These are phyloP conservation scores for Amblyornis subalaris DNA, from an alignment of 2,113 vertebrate species.

Conservation along the genomic window DNA sequence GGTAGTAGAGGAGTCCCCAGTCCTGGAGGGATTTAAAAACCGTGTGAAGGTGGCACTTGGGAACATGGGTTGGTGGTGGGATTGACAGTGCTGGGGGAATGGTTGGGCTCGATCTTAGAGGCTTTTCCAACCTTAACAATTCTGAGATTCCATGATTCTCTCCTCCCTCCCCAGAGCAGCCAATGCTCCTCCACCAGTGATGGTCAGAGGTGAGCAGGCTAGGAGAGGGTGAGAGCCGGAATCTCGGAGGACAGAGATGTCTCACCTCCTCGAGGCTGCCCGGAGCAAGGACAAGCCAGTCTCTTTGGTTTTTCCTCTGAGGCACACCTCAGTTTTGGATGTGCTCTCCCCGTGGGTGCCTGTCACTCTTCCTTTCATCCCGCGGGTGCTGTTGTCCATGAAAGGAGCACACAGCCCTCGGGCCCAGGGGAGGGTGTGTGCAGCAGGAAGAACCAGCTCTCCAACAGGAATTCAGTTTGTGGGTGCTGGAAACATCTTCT, in stretches of 20 bases:
- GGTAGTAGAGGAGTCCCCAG: neutral
- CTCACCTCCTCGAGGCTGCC: neutral
- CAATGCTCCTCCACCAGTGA: neutral
- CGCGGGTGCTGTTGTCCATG: neutral
- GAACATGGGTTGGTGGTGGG: neutral
- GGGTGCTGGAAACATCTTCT: neutral
- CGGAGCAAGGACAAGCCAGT: neutral
- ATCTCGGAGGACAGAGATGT: neutral
- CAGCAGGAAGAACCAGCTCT: slow-evolving; percentile 11
- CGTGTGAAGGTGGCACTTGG: rapidly evolving
- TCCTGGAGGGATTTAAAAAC: neutral
- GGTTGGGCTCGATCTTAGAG: neutral
- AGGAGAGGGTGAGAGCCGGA: neutral
- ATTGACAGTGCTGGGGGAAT: neutral
- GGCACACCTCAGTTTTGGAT: neutral
- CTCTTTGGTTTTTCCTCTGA: neutral
- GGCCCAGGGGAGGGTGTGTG: neutral
- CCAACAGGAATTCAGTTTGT: neutral
- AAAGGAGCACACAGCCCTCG: neutral
- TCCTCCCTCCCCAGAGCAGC: neutral
- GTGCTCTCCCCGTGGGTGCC: neutral
- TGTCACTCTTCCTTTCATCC: neutral
- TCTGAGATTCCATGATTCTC: neutral
- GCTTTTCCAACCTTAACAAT: neutral
- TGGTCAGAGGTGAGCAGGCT: neutral